Evolutionary conservation across 1,140 invertebrate genomes (phyloP).

Genomic region (Drosophila sechellia): DNA sequence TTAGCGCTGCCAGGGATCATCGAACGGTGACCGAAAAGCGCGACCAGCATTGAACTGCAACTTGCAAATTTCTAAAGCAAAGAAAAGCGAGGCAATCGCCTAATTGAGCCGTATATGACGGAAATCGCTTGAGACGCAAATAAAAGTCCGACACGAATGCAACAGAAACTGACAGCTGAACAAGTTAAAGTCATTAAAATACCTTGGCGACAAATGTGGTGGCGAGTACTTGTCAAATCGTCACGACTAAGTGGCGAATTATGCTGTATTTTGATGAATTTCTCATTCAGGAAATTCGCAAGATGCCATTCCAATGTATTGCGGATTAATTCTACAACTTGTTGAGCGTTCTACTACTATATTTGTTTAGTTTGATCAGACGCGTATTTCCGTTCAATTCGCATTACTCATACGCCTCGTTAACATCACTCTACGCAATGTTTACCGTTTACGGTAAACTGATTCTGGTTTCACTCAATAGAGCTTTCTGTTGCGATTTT

Average conservation of each 20-base stretch:
- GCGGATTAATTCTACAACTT: slow-evolving; percentile 26
- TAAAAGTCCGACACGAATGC: slow-evolving; percentile 14
- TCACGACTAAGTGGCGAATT: slow-evolving; percentile 9
- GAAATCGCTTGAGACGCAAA: slow-evolving; percentile 45
- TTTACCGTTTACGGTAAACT: background rate
- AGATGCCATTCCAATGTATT: background rate
- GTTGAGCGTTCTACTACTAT: slow-evolving; percentile 6
- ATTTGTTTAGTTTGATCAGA: slow-evolving; percentile 23
- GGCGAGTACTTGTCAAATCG: slow-evolving; percentile 17
- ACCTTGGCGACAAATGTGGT: slow-evolving; percentile 62
- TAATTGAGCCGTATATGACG: slow-evolving; percentile 81
- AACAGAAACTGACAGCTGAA: slow-evolving; percentile 52
- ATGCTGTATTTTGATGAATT: slow-evolving; percentile 30
- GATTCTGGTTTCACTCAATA: slow-evolving; percentile 26
- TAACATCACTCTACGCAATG: slow-evolving; percentile 34
- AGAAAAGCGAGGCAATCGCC: slow-evolving; percentile 52
- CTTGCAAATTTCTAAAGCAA: slow-evolving; percentile 59
- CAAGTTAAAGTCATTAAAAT: slow-evolving; percentile 62
- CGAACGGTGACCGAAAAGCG: slow-evolving; percentile 24
- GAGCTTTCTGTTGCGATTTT: slow-evolving; percentile 9
- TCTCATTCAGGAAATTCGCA: slow-evolving; percentile 36
- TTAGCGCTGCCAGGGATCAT: slow-evolving; percentile 29
- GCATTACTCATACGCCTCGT: slow-evolving; percentile 51
- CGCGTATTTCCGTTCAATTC: slow-evolving; percentile 39
- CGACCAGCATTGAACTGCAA: slow-evolving; percentile 39